These are phyloP conservation scores for Drosophila neoperkinsi DNA, from an alignment of 2,888 invertebrate genomes.

Conservation along the genomic window DNA sequence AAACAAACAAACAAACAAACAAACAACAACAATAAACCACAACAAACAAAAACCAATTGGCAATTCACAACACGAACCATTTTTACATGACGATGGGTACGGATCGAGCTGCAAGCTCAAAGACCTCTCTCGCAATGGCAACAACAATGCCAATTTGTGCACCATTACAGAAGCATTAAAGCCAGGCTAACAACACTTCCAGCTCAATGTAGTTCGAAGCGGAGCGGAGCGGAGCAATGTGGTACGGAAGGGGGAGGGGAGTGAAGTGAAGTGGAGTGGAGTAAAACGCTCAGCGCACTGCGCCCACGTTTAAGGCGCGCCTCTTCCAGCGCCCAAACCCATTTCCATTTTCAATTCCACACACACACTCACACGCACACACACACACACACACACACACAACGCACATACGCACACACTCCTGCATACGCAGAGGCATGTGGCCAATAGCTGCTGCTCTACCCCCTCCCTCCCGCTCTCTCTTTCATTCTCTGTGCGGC, in stretches of 20 bases:
- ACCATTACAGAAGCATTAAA: slow-evolving; percentile 75
- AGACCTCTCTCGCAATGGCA: slow-evolving; percentile 42
- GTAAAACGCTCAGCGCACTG: slow-evolving; percentile 44
- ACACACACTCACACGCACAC: slow-evolving; percentile 1
- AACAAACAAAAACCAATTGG: slow-evolving; percentile 41
- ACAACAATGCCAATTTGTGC: slow-evolving; percentile 72
- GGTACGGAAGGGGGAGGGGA: not conserved
- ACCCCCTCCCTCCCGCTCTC: slow-evolving; percentile 1
- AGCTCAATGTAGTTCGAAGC: slow-evolving; percentile 25
- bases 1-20: slow-evolving; percentile 5
- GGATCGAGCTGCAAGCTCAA: slow-evolving; percentile 52
- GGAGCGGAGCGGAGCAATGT: not conserved
- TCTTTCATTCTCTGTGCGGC: slow-evolving; percentile 8
- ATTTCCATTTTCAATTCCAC: slow-evolving; percentile 53
- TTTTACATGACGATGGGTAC: slow-evolving; percentile 44
- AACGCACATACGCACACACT: not conserved
- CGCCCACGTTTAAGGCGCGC: slow-evolving; percentile 67
- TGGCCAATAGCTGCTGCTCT: slow-evolving; percentile 45
- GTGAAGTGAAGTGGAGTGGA: not conserved
- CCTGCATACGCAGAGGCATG: slow-evolving; percentile 71
- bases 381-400: not conserved
- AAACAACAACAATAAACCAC: not conserved
- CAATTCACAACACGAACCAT: slow-evolving; percentile 69
- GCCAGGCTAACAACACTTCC: slow-evolving; percentile 57
- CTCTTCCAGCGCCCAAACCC: slow-evolving; percentile 56